phyloP scores from a whole-genome alignment of 2,113 vertebrate species.

The Salvelinus fontinalis region DNA sequence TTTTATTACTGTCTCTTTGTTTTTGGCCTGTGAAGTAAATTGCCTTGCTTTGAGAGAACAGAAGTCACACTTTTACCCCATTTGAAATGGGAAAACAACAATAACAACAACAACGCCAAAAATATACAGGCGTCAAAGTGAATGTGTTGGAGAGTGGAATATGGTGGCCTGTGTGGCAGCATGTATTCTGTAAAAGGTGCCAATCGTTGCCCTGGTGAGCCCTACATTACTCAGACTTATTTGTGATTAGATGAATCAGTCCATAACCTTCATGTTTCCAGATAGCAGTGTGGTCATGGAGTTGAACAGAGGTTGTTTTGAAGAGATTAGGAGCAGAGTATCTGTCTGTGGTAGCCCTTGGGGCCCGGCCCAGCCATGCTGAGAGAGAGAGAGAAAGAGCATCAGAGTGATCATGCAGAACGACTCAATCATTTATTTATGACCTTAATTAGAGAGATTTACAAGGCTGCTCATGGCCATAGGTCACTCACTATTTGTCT shows the following conservation, averaged over 20 bases:
- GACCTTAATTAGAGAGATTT: slow-evolving; percentile 68
- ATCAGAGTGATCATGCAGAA: slow-evolving; percentile 52
- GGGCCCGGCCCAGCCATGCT: slow-evolving; percentile 17
- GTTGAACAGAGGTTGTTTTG: slow-evolving; percentile 54
- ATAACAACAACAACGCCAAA: slow-evolving; percentile 53
- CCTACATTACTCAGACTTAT: slow-evolving; percentile 43
- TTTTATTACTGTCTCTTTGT: slow-evolving; percentile 79
- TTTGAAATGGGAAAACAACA: slow-evolving; percentile 65
- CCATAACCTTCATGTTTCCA: slow-evolving; percentile 41
- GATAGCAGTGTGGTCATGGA: slow-evolving; percentile 48
- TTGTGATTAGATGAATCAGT: slow-evolving; percentile 59
- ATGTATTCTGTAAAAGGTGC: no score
- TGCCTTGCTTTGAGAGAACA: slow-evolving; percentile 60
- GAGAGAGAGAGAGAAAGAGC: slow-evolving; percentile 48
- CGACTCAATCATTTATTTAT: slow-evolving; percentile 70
- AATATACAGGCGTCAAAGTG: no score
- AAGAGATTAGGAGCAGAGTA: slow-evolving; percentile 53
- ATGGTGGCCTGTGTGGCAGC: no score
- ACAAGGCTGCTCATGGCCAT: slow-evolving; percentile 59
- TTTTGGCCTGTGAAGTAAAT: slow-evolving; percentile 72
- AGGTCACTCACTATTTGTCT: slow-evolving; percentile 49
- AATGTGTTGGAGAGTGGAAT: no score
- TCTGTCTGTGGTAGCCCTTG: slow-evolving; percentile 36
- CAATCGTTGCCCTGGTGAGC: no score
- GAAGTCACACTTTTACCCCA: slow-evolving; percentile 63